These are phyloP conservation scores for Sarcophaga variegata DNA, from an alignment of 2,888 invertebrate genomes.

Conservation along the genomic window DNA sequence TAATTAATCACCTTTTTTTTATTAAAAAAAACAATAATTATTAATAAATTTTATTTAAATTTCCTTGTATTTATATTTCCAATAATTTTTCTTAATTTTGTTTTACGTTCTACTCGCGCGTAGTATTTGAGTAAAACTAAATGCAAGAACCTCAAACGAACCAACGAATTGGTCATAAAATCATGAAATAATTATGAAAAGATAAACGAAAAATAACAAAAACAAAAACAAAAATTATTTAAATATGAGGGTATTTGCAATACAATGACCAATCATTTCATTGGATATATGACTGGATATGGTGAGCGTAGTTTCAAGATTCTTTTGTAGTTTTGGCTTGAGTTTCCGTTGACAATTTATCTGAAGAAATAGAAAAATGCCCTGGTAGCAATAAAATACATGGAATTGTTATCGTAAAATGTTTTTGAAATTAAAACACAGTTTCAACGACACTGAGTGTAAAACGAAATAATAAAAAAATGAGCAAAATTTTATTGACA, in stretches of 20 bases:
- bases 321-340: conserved; percentile 1
- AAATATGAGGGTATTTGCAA: conserved; percentile 48
- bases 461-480: no score
- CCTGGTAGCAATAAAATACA: not conserved
- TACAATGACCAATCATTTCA: conserved; percentile 24
- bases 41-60: not conserved
- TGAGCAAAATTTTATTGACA: no score
- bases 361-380: conserved; percentile 27
- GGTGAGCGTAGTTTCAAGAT: not conserved
- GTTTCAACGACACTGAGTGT: no score
- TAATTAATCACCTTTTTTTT: not conserved
- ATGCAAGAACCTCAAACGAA: conserved; percentile 5
- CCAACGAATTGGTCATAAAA: conserved; percentile 10
- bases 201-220: conserved; percentile 12
- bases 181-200: conserved; percentile 20
- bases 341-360: conserved; percentile 57
- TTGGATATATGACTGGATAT: no score
- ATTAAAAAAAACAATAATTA: not conserved
- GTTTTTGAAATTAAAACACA: no score
- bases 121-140: conserved; percentile 37
- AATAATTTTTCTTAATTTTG: not conserved
- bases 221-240: not conserved
- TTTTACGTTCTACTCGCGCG: conserved; percentile 28
- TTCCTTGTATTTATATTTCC: not conserved
- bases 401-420: conserved; percentile 41